A percentile compares a stretch with the other conserved stretches of the same genome.
phyloP scores from a whole-genome alignment of 2,113 vertebrate species.

The Neopipo cinnamomea region DNA sequence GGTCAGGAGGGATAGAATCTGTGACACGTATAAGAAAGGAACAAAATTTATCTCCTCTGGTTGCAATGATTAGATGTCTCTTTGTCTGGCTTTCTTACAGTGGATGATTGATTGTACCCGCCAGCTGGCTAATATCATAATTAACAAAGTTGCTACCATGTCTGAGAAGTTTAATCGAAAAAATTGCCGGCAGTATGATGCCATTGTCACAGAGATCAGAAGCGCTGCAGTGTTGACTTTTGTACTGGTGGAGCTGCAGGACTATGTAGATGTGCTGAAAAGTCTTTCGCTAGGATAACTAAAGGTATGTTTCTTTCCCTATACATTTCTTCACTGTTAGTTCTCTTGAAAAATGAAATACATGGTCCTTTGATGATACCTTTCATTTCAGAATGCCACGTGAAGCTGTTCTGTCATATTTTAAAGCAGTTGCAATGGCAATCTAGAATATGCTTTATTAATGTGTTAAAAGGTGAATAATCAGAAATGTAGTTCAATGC shows the following conservation, averaged over 20 bases:
- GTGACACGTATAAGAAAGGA: slow-evolving; percentile 77
- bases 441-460: neutral
- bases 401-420: slow-evolving; percentile 16
- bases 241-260: slow-evolving; percentile 63
- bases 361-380: neutral
- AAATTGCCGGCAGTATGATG: slow-evolving; percentile 70
- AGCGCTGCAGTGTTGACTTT: slow-evolving; percentile 59
- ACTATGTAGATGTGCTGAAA: slow-evolving; percentile 55
- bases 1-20: slow-evolving; percentile 79
- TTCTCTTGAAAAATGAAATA: slow-evolving; percentile 20
- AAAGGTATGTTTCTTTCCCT: slow-evolving; percentile 72
- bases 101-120: slow-evolving; percentile 76
- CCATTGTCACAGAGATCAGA: slow-evolving; percentile 75
- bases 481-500: neutral
- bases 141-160: slow-evolving; percentile 80
- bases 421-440: neutral
- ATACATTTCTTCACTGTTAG: neutral
- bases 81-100: slow-evolving; percentile 80
- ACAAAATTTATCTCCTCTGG: slow-evolving; percentile 78
- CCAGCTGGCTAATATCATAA: slow-evolving; percentile 82
- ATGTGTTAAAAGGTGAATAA: neutral
- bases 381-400: slow-evolving; percentile 12
- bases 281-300: slow-evolving; percentile 45
- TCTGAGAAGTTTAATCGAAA: slow-evolving; percentile 80
- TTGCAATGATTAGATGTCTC: slow-evolving; percentile 81